Base-by-base conservation (phyloP, 2,888 invertebrate species). In the Heliconius aoede region DNA sequence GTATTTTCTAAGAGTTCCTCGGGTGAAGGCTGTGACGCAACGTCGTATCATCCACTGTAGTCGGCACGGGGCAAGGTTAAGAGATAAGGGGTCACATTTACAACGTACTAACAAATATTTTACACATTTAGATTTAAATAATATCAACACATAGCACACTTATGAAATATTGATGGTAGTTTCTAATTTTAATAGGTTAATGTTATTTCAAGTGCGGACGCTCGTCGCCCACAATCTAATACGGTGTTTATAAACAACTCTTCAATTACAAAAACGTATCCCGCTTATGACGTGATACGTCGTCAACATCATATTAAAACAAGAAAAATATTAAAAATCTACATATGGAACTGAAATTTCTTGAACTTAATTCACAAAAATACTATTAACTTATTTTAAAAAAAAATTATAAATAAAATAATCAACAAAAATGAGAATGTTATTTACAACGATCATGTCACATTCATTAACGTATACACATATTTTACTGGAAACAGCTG, bases 21-120 rank as follows among this genome's bases (percentile, higher is more conserved):
- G 65, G 73, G 62, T 73, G 55, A 61, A 68, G 73, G 68, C n/a
- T 51, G 74, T 82, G 82, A 82, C 80, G 82, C 80, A 82, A 81
- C 73, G 60, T 65, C 78, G 79, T 82, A 81, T 80, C 80, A 78
- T 80, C 74, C 79, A 51, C 26, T 64, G 30, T 58, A 78, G 68
- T 65, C 28, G 30, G 55, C 67, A 40, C 36, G 46, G 75, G 73
- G 68, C 79, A 79, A 79, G 81, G 81, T 81, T 64, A 77, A 15
- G 67, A 73, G 81, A 81, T 82, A 81, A 81, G 80, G 55, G 79
- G 78, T 79, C 80, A 79, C 74, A 36, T 26, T 46, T 24, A 30
- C 28, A 55, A 69, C 69, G 55, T 51, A 69, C 30, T 8, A 30
- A 55, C 55, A n/a, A 55, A 32, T 55, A 11, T 55, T 15, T 32